Percentiles rank a stretch among this genome's conserved stretches.
Conservation (phyloP, 2,797 vertebrate genomes). For the Neoniphon sammara region DNA sequence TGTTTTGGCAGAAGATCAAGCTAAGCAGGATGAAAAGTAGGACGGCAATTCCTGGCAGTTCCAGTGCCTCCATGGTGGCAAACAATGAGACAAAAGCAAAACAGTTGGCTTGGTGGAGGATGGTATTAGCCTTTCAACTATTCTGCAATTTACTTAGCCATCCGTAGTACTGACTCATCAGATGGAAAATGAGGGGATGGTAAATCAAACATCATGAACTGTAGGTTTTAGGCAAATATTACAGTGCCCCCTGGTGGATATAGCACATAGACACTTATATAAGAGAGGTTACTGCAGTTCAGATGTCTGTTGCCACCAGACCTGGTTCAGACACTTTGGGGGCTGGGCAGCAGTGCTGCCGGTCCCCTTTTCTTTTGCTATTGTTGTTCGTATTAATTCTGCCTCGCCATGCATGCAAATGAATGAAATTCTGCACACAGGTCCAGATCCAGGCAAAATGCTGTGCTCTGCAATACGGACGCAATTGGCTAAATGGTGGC, state of each 20-base stretch:
- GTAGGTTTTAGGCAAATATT: constrained; percentile 5
- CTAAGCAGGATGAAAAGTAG: constrained; percentile 25
- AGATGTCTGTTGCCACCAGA: background rate
- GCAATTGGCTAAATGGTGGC: too few species aligned
- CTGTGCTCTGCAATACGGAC: too few species aligned
- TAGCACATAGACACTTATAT: constrained; percentile 21
- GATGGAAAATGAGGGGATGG: constrained; percentile 55
- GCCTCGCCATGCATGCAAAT: too few species aligned
- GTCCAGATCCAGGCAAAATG: too few species aligned
- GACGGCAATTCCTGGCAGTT: background rate
- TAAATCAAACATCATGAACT: constrained; percentile 18
- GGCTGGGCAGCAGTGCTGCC: too few species aligned
- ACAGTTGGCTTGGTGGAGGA: constrained; percentile 34
- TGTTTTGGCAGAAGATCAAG: constrained; percentile 2
- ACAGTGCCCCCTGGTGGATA: constrained; percentile 74
- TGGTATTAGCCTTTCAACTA: constrained; percentile 51
- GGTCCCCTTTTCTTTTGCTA: too few species aligned
- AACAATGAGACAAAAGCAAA: constrained; percentile 41
- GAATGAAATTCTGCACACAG: too few species aligned
- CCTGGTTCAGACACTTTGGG: too few species aligned
- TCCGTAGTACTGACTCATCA: constrained; percentile 74
- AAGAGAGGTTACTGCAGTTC: constrained; percentile 29
- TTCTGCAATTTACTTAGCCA: constrained; percentile 52
- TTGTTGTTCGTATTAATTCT: too few species aligned
- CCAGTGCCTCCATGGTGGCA: constrained; percentile 1